These are phyloP conservation scores for Anthonomus grandis DNA, from an alignment of 1,140 invertebrate species.

Conservation along the genomic window DNA sequence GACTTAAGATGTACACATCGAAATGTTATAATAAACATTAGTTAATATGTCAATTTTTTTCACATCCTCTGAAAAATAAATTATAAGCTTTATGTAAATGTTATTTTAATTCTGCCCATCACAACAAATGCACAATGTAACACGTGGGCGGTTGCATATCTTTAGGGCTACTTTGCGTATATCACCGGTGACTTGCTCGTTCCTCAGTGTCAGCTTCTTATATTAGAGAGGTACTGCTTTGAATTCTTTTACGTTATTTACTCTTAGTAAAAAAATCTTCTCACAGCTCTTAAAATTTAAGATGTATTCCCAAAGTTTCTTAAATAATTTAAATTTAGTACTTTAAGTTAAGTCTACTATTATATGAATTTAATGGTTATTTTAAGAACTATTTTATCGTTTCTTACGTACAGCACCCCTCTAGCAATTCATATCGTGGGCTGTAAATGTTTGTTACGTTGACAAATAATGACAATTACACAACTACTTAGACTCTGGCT, in stretches of 20 bases:
- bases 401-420: not conserved
- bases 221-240: not conserved
- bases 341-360: too few species aligned
- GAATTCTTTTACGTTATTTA: too few species aligned
- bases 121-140: conserved; percentile 5
- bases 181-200: conserved; percentile 2
- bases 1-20: too few species aligned
- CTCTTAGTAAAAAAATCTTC: too few species aligned
- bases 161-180: not conserved
- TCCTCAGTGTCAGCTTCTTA: conserved; percentile 1
- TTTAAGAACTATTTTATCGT: not conserved
- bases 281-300: too few species aligned
- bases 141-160: conserved; percentile 15
- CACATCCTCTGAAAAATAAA: too few species aligned
- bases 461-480: conserved; percentile 24
- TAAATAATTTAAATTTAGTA: too few species aligned
- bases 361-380: not conserved
- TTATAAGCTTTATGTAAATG: too few species aligned
- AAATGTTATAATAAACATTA: too few species aligned
- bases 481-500: conserved; percentile 23
- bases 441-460: conserved; percentile 12
- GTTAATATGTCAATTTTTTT: too few species aligned
- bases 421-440: conserved; percentile 8
- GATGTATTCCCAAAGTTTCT: too few species aligned
- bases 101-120: not conserved